Conservation (phyloP, 2,888 invertebrate species). For the Rhaphigaster nebulosa region DNA sequence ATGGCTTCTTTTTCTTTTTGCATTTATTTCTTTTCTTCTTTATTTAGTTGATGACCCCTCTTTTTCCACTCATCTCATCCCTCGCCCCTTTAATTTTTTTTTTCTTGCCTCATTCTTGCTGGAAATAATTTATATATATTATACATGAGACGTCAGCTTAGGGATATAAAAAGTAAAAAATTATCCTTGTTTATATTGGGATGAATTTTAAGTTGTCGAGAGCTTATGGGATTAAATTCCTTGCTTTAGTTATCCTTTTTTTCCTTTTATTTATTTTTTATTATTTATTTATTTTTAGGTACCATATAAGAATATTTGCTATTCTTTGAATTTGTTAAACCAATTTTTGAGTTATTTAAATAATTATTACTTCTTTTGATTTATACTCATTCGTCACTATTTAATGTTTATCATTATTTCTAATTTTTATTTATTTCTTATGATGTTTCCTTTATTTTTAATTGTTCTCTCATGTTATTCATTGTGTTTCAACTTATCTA, state of each 20-base stretch:
- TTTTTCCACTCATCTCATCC: neutral
- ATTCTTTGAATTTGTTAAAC: too few relatives aligned
- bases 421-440: too few relatives aligned
- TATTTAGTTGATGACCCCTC: neutral
- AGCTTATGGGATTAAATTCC: neutral
- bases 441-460: too few relatives aligned
- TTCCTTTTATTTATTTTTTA: neutral
- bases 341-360: too few relatives aligned
- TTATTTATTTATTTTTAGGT: neutral
- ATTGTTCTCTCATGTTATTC: too few relatives aligned
- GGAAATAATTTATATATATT: conserved; percentile 23
- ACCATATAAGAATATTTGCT: neutral
- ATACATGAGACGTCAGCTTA: neutral
- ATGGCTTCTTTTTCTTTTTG: conserved; percentile 6
- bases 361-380: too few relatives aligned
- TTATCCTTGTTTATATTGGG: neutral
- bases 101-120: neutral
- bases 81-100: neutral
- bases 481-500: too few relatives aligned
- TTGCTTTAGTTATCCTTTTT: neutral
- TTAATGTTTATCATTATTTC: too few relatives aligned
- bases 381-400: too few relatives aligned
- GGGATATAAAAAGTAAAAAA: conserved; percentile 1
- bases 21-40: conserved; percentile 39
- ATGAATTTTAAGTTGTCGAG: neutral